phyloP scores from a whole-genome alignment of 2,113 vertebrate species.

The Osmerus eperlanus region DNA sequence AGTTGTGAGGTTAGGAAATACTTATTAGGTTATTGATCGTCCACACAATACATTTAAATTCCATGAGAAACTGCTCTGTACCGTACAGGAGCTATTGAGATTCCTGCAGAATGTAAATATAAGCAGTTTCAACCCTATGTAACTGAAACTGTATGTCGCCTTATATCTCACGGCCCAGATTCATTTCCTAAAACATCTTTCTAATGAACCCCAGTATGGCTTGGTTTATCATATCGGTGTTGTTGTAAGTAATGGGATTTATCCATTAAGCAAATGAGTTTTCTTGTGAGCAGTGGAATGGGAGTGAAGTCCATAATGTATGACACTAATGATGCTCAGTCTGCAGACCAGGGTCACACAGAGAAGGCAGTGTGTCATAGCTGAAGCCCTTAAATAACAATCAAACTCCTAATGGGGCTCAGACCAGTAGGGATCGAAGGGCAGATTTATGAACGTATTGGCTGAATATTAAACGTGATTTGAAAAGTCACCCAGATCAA shows the following conservation, averaged over 20 bases:
- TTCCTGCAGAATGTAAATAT: no score
- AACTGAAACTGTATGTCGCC: slow-evolving; percentile 79
- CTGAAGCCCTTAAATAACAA: slow-evolving; percentile 68
- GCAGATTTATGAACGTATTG: slow-evolving; percentile 11
- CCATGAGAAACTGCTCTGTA: no score
- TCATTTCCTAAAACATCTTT: slow-evolving; percentile 86
- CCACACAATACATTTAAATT: no score
- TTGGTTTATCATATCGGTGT: slow-evolving; percentile 82
- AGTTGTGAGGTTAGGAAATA: no score
- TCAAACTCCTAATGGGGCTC: slow-evolving; percentile 41
- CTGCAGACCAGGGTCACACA: slow-evolving; percentile 72
- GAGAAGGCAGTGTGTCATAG: slow-evolving; percentile 83
- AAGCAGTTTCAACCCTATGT: slow-evolving; percentile 50
- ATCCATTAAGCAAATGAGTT: slow-evolving; percentile 94
- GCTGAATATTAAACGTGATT: no score
- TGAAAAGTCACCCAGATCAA: not conserved
- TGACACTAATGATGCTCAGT: slow-evolving; percentile 77
- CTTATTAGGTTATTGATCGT: no score
- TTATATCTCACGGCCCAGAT: slow-evolving; percentile 80
- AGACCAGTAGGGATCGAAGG: slow-evolving; percentile 23
- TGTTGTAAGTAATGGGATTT: slow-evolving; percentile 85
- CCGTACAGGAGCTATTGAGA: no score
- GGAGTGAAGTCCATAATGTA: slow-evolving; percentile 78
- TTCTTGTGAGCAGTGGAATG: slow-evolving; percentile 80
- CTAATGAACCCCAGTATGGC: slow-evolving; percentile 89